Conservation (phyloP, 2,888 invertebrate genomes). For the Piscicola geometra region DNA sequence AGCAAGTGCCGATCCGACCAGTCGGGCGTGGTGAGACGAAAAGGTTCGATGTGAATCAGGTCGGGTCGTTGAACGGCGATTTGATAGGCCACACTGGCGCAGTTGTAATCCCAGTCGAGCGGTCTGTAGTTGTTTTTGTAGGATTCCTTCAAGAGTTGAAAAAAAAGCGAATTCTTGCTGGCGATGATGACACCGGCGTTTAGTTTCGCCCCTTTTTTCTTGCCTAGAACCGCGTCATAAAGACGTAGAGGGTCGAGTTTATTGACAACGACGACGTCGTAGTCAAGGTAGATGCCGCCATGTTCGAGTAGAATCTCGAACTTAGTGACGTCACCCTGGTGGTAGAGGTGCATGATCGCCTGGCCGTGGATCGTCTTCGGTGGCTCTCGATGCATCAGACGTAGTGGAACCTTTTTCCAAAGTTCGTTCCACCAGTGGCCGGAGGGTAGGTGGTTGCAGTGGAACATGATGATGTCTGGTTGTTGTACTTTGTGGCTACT, state of each 20-base stretch:
- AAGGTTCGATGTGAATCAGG: constrained; percentile 40
- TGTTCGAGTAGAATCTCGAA: constrained; percentile 42
- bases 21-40: constrained; percentile 41
- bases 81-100: constrained; percentile 40
- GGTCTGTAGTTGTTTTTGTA: constrained; percentile 41
- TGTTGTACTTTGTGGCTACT: constrained; percentile 42
- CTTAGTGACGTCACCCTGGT: constrained; percentile 42
- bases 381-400: constrained; percentile 35
- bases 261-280: constrained; percentile 43
- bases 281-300: constrained; percentile 44
- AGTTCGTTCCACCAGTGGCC: constrained; percentile 44
- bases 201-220: constrained; percentile 40
- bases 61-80: constrained; percentile 39
- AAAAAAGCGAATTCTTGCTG: constrained; percentile 37
- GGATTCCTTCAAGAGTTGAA: constrained; percentile 39
- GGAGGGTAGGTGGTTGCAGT: constrained; percentile 42
- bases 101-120: constrained; percentile 43
- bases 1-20: constrained; percentile 38
- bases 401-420: constrained; percentile 37
- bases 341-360: constrained; percentile 38
- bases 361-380: constrained; percentile 36
- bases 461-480: constrained; percentile 41
- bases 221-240: constrained; percentile 41
- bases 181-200: constrained; percentile 42
- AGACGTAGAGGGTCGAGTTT: constrained; percentile 40